Percentiles rank a stretch among this genome's conserved stretches.
phyloP scores from a whole-genome alignment of 2,113 vertebrate genomes.

The Scatophagus argus region DNA sequence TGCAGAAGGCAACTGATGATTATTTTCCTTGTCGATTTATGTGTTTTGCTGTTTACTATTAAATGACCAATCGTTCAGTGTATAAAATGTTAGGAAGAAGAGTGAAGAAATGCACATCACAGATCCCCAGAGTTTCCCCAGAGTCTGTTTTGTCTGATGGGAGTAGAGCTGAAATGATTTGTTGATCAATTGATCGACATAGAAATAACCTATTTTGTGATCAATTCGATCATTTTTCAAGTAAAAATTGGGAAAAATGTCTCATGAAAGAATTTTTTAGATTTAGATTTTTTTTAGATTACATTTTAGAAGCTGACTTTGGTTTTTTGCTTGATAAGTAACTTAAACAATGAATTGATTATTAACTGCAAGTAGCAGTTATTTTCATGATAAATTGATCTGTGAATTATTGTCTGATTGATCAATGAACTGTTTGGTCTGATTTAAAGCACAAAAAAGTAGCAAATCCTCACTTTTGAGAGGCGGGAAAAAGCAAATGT shows the following conservation, averaged over 20 bases:
- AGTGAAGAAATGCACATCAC: neutral
- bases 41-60: neutral
- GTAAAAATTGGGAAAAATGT: too few species aligned
- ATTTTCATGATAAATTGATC: too few species aligned
- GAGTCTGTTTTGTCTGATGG: neutral
- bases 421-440: too few species aligned
- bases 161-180: neutral
- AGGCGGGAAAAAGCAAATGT: neutral
- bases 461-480: neutral
- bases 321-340: too few species aligned
- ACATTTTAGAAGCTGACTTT: too few species aligned
- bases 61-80: neutral
- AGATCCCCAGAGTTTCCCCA: neutral
- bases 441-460: neutral
- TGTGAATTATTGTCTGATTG: too few species aligned
- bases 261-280: too few species aligned
- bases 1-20: constrained; percentile 12
- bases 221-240: too few species aligned
- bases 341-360: too few species aligned
- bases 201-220: too few species aligned
- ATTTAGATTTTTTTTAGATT: too few species aligned
- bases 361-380: too few species aligned
- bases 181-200: fast-evolving
- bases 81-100: neutral
- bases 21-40: neutral